These are phyloP conservation scores for Xenotilapia leptura DNA, from an alignment of 2,113 vertebrate genomes.

Conservation along the genomic window DNA sequence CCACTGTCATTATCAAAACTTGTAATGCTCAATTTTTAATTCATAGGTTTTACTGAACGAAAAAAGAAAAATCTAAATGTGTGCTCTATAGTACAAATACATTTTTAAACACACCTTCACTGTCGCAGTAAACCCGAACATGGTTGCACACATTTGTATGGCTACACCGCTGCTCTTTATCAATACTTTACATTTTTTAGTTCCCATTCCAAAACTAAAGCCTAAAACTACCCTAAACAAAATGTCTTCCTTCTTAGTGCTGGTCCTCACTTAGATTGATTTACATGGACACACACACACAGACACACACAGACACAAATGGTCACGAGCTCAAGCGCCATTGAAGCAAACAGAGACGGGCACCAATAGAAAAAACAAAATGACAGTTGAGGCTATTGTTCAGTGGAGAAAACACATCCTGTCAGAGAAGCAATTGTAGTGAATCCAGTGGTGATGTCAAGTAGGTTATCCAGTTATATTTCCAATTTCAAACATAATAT, in stretches of 20 bases:
- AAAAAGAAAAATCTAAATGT: not conserved
- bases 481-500: not conserved
- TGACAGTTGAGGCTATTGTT: constrained; percentile 53
- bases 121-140: not conserved
- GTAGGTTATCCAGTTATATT: not conserved
- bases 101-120: not conserved
- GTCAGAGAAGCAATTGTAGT: constrained; percentile 3
- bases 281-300: not conserved
- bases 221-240: not conserved
- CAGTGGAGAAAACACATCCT: constrained; percentile 14
- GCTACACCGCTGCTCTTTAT: not conserved
- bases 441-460: constrained; percentile 6
- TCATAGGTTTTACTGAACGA: not conserved
- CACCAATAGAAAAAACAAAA: constrained; percentile 13
- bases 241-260: not conserved
- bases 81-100: not conserved
- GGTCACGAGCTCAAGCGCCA: constrained; percentile 27
- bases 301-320: not conserved
- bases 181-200: not conserved
- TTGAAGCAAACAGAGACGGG: constrained; percentile 42
- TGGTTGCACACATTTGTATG: not conserved
- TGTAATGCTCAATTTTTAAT: not conserved
- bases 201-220: not conserved
- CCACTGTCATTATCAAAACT: not conserved
- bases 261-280: not conserved